Conservation (phyloP, 2,888 invertebrate species). For the Cepaea hortensis region DNA sequence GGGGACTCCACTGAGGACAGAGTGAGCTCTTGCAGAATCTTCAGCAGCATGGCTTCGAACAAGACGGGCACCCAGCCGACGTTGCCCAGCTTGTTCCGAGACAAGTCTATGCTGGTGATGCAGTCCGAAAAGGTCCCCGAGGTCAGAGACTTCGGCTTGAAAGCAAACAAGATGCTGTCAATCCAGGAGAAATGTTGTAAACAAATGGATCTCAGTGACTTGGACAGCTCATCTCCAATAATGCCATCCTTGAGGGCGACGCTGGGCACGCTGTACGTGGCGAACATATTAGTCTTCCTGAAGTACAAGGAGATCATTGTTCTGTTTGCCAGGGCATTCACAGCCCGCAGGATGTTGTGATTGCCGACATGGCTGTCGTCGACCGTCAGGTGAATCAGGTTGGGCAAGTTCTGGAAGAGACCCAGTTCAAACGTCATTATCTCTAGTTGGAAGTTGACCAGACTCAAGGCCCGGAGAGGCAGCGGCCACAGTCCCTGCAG, state of each 20-base stretch:
- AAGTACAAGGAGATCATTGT: background rate
- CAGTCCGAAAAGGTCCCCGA: background rate
- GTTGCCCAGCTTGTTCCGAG: background rate
- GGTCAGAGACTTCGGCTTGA: background rate
- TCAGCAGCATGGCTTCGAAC: background rate
- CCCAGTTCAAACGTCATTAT: background rate
- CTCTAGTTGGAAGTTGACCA: background rate
- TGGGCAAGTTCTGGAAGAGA: background rate
- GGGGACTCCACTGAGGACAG: background rate
- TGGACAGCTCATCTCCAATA: background rate
- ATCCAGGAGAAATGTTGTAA: background rate
- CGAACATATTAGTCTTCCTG: background rate
- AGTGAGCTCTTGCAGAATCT: background rate
- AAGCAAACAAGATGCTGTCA: background rate
- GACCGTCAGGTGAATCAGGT: background rate
- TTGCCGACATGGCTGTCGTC: conserved; percentile 6
- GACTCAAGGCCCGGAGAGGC: background rate
- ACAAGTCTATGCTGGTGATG: background rate
- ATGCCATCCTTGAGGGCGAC: background rate
- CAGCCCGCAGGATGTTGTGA: background rate
- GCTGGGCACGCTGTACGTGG: background rate
- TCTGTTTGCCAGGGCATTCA: background rate
- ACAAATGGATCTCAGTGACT: background rate
- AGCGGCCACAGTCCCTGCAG: background rate
- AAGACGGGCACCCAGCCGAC: background rate